phyloP scores from a whole-genome alignment of 1,140 invertebrate genomes.

The Drosophila virilis region DNA sequence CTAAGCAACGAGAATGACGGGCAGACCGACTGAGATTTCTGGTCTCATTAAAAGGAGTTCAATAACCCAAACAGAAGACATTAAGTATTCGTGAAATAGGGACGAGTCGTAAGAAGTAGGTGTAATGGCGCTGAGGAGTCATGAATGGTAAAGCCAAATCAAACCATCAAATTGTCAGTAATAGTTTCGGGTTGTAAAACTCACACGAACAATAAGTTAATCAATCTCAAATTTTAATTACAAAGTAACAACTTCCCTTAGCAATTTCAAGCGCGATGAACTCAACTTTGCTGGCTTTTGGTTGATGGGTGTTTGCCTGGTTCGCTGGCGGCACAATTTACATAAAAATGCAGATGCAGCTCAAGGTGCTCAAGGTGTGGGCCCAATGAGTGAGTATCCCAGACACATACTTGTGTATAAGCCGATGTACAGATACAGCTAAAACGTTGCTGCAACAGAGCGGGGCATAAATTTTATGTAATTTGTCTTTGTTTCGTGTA shows the following conservation, averaged over 20 bases:
- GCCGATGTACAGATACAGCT: slow-evolving; percentile 28
- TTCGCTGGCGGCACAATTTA: slow-evolving; percentile 66
- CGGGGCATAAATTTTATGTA: slow-evolving; percentile 76
- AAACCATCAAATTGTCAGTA: slow-evolving; percentile 76
- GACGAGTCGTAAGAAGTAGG: slow-evolving; percentile 22
- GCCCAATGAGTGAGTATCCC: slow-evolving; percentile 45
- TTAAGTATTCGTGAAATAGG: slow-evolving; percentile 25
- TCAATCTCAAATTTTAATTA: slow-evolving; percentile 83
- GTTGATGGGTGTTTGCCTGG: slow-evolving; percentile 62
- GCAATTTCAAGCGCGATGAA: slow-evolving; percentile 81
- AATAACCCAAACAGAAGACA: slow-evolving; percentile 47
- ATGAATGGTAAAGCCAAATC: slow-evolving; percentile 54
- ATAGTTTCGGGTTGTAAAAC: slow-evolving; percentile 78
- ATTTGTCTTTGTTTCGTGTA: slow-evolving; percentile 83
- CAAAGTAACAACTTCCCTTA: slow-evolving; percentile 82
- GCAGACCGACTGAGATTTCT: slow-evolving; percentile 40
- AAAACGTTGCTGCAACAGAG: slow-evolving; percentile 18
- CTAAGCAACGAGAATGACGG: slow-evolving; percentile 19
- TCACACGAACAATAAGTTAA: slow-evolving; percentile 82
- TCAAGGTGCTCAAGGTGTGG: slow-evolving; percentile 77
- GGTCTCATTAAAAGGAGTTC: slow-evolving; percentile 62
- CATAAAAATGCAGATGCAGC: slow-evolving; percentile 65
- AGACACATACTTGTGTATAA: slow-evolving; percentile 36
- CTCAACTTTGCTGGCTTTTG: slow-evolving; percentile 38
- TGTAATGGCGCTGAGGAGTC: neutral